Evolutionary conservation across 2,888 invertebrate species (phyloP).

Genomic region (Lepidocyrtinus sp.): DNA sequence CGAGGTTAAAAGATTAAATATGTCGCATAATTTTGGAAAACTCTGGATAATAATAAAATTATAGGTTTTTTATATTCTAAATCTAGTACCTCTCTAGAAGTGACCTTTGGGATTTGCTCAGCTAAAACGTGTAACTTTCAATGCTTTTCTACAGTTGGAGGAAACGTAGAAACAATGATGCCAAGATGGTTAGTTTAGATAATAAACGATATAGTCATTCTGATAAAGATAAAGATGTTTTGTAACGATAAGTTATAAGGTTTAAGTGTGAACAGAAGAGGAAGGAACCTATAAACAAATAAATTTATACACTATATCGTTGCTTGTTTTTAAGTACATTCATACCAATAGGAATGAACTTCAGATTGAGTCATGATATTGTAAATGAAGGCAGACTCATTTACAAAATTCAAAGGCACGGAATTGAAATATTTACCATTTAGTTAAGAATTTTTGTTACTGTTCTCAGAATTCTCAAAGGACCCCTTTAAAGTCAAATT

Average conservation of each 20-base stretch:
- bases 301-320: background rate
- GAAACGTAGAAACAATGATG: slow-evolving; percentile 22
- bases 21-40: too few relatives aligned
- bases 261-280: slow-evolving; percentile 49
- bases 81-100: background rate
- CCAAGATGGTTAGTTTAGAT: slow-evolving; percentile 48
- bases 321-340: background rate
- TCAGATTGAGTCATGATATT: too few relatives aligned
- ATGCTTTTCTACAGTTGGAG: background rate
- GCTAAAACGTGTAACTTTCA: background rate
- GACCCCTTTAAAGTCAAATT: too few relatives aligned
- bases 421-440: background rate
- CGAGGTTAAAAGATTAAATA: too few relatives aligned
- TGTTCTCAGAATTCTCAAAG: background rate
- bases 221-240: slow-evolving; percentile 45
- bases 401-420: background rate
- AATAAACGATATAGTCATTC: slow-evolving; percentile 19
- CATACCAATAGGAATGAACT: too few relatives aligned
- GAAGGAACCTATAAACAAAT: slow-evolving; percentile 38
- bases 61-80: too few relatives aligned
- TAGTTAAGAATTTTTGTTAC: background rate
- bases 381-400: background rate
- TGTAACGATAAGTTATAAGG: slow-evolving; percentile 42
- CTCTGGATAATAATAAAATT: too few relatives aligned
- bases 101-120: background rate